Conservation (phyloP, 2,113 vertebrate genomes). For the Azemiops feae region DNA sequence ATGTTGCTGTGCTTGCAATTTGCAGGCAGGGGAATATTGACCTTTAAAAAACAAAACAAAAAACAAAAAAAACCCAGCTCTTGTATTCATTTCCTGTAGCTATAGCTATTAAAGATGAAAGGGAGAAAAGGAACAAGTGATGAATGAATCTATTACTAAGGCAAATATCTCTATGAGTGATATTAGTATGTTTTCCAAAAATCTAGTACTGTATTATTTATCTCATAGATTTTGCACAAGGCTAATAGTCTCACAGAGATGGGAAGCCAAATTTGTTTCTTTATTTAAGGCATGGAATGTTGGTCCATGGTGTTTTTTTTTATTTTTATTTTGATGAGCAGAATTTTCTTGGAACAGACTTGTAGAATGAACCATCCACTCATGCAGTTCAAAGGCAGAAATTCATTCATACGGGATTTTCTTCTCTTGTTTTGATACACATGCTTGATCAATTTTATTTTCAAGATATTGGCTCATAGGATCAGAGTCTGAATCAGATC, state of each 20-base stretch:
- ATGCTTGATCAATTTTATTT: neutral
- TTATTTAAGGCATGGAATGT: neutral
- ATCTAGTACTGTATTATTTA: conserved; percentile 12
- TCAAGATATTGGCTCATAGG: neutral
- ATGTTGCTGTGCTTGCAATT: neutral
- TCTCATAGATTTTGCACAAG: neutral
- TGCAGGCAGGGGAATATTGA: neutral
- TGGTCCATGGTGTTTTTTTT: neutral
- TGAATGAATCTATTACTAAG: neutral
- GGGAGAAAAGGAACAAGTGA: neutral
- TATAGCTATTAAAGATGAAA: neutral
- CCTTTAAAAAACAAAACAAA: neutral
- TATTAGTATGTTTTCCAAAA: conserved; percentile 4
- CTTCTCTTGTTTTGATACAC: neutral
- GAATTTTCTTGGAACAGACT: neutral
- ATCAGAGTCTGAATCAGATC: neutral
- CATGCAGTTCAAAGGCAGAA: neutral
- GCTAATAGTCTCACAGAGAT: conserved; percentile 9
- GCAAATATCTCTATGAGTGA: neutral
- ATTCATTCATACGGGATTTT: neutral
- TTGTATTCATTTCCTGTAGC: neutral
- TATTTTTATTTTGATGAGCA: neutral
- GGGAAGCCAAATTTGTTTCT: neutral
- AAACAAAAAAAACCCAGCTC: neutral
- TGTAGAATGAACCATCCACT: neutral